These are phyloP conservation scores for Proterorhinus semilunaris DNA, from an alignment of 2,113 vertebrate species.

Conservation along the genomic window DNA sequence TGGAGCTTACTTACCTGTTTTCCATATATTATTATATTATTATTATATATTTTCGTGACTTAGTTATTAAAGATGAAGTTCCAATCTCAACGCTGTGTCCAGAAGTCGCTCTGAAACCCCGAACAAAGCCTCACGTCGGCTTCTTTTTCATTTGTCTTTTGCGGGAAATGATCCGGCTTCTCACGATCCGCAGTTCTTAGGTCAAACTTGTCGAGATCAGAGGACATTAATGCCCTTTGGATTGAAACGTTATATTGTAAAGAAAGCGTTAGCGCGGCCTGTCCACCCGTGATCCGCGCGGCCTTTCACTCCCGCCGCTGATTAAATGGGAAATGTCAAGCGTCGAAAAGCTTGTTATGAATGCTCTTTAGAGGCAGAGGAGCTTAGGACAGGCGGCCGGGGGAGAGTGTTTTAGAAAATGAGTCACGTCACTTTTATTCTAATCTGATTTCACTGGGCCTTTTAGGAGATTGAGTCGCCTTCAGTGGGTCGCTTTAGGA, in stretches of 20 bases:
- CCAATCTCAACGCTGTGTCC: too few relatives aligned
- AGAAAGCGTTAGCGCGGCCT: conserved; percentile 37
- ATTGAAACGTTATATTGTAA: conserved; percentile 63
- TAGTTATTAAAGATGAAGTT: too few relatives aligned
- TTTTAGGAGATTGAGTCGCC: conserved; percentile 35
- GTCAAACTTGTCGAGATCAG: conserved; percentile 43
- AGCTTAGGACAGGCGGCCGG: conserved; percentile 17
- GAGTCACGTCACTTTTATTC: conserved; percentile 41
- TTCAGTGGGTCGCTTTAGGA: conserved; percentile 6
- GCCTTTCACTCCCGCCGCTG: conserved; percentile 62
- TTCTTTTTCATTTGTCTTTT: conserved; percentile 18
- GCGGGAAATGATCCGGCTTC: conserved; percentile 54
- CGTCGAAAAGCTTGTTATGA: conserved; percentile 65
- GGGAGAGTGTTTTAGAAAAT: conserved; percentile 37
- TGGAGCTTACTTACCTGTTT: too few relatives aligned
- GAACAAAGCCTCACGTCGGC: too few relatives aligned
- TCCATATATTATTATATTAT: too few relatives aligned
- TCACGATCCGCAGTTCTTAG: conserved; percentile 44
- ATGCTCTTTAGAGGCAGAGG: conserved; percentile 53
- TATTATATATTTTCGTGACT: too few relatives aligned
- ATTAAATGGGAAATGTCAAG: conserved; percentile 76
- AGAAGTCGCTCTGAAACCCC: too few relatives aligned
- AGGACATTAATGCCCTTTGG: conserved; percentile 60
- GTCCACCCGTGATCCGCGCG: conserved; percentile 63
- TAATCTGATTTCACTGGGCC: conserved; percentile 31